phyloP scores from a whole-genome alignment of 2,113 vertebrate species.

The Odocoileus hemionus region DNA sequence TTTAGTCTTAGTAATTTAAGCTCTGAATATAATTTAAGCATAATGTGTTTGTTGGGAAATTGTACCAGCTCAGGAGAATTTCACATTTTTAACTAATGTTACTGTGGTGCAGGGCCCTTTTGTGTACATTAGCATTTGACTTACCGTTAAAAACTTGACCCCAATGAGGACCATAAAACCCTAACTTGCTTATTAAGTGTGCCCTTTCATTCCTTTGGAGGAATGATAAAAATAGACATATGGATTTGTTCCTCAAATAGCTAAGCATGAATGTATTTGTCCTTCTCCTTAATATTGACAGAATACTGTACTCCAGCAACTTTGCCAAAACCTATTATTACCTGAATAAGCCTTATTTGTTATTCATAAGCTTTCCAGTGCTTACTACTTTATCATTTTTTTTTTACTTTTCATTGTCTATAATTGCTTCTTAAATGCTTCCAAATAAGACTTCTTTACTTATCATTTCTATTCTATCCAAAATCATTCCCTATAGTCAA shows the following conservation, averaged over 20 bases:
- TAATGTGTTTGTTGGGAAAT: slow-evolving; percentile 22
- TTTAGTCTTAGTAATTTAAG: neutral
- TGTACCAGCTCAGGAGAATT: slow-evolving; percentile 24
- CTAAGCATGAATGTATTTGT: neutral
- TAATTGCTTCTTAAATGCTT: slow-evolving; percentile 55
- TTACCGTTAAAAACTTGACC: slow-evolving; percentile 38
- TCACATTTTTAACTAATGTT: slow-evolving; percentile 36
- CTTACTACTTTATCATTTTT: slow-evolving; percentile 31
- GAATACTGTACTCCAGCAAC: neutral
- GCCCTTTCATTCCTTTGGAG: slow-evolving; percentile 10
- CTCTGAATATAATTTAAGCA: neutral
- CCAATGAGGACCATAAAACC: slow-evolving; percentile 21
- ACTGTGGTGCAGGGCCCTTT: neutral
- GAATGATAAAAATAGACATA: slow-evolving; percentile 20
- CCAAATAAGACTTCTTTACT: slow-evolving; percentile 49
- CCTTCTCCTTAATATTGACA: slow-evolving; percentile 39
- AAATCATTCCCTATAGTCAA: slow-evolving; percentile 4
- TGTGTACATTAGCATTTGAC: neutral
- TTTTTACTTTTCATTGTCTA: slow-evolving; percentile 19
- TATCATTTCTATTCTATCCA: slow-evolving; percentile 23
- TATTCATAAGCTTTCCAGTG: slow-evolving; percentile 62
- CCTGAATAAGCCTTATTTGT: slow-evolving; percentile 48
- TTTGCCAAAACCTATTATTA: slow-evolving; percentile 42
- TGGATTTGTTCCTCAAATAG: slow-evolving; percentile 7
- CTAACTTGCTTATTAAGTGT: slow-evolving; percentile 8